Evolutionary conservation across 2,797 vertebrate genomes (phyloP), one percentile per base, ranked within the genome.

Genomic region (Vespertilio murinus): DNA sequence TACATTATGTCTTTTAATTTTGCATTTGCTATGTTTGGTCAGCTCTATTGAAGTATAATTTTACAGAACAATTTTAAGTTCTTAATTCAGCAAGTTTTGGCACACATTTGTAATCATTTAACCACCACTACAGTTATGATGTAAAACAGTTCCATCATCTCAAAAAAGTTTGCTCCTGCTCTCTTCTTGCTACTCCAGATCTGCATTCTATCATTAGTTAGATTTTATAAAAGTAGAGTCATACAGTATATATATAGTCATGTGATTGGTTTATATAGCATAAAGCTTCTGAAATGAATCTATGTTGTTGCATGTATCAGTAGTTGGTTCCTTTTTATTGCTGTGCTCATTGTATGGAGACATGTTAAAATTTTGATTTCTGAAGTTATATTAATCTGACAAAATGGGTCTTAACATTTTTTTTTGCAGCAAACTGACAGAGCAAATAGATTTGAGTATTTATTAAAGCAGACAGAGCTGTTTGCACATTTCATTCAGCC

Each of bases 401-500:
- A 73, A 96, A 94, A 64, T 83, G 1, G 90, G 1, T 90, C 25
- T 84, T 95, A 1, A 61, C 61, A 59, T 73, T 82, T 80, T 97
- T 82, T 97, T 77, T 96, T 33, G 49, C 97, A 99, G 99, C 98
- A 99, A 99, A 99, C 99, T 77, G 99, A 99, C 95, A 98, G 99
- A 94, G 99, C 99, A 97, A 99, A 99, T 98, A 98, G 99, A 98
- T 99, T 99, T 98, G 99, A 99, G 86, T 99, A 99, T 98, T 98
- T 99, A 95, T 97, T 99, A 98, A 99, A 99, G 98, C 99, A 99
- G 98, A 99, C 99, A 22, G 99, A 99, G 97, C 95, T 99, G 97
- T 99, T 99, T 98, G 99, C 99, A 97, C 99, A 99, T 97, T 99
- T 99, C 97, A 99, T 99, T 97, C 99, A 99, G 97, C 99, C 99